These are phyloP conservation scores for Phengaris alcon DNA, from an alignment of 2,888 invertebrate species.

Conservation along the genomic window DNA sequence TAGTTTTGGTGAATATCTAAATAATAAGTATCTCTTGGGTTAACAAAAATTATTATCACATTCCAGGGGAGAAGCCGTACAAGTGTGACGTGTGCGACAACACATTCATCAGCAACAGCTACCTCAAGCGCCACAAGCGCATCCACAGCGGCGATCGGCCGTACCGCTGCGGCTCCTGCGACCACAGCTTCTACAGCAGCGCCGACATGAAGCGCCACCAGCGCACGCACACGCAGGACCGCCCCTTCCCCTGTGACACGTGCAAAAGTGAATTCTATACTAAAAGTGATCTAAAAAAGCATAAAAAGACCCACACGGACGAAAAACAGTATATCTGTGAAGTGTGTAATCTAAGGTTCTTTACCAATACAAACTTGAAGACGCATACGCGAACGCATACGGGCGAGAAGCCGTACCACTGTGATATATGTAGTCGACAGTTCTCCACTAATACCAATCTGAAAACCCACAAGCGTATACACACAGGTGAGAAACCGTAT, in stretches of 20 bases:
- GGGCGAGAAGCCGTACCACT: conserved; percentile 22
- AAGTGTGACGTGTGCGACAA: background rate
- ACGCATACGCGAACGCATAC: conserved; percentile 17
- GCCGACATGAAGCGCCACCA: background rate
- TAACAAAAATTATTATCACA: background rate
- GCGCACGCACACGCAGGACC: conserved; percentile 1
- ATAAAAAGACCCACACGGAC: conserved; percentile 14
- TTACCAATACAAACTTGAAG: conserved; percentile 11
- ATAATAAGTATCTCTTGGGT: no score
- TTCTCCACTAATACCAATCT: conserved; percentile 6
- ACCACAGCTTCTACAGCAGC: conserved; percentile 9
- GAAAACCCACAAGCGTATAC: conserved; percentile 16
- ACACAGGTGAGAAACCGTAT: conserved; percentile 21
- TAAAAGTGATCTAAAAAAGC: conserved; percentile 3
- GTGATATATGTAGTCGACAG: conserved; percentile 13
- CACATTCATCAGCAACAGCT: conserved; percentile 24
- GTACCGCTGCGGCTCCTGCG: background rate
- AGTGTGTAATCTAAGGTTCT: background rate
- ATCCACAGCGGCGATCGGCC: conserved; percentile 12
- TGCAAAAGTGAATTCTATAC: conserved; percentile 22
- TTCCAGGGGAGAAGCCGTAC: conserved; percentile 10
- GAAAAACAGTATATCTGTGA: conserved; percentile 11
- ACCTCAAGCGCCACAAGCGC: conserved; percentile 5
- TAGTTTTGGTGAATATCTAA: no score
- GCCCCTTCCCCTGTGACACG: background rate